Conservation (phyloP, 2,113 vertebrate genomes). For the Antigone vipio region DNA sequence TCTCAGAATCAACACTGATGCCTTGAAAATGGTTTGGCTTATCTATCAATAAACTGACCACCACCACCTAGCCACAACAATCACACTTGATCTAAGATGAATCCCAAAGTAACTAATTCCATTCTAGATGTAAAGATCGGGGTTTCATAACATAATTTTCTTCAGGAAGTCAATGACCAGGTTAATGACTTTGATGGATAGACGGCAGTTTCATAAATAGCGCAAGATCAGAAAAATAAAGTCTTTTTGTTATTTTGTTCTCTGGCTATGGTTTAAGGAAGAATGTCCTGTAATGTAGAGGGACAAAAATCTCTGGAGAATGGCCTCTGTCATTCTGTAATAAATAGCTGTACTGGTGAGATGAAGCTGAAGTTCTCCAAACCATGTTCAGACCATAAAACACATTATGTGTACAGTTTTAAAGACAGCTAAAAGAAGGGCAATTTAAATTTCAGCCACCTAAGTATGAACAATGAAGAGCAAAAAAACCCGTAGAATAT, state of each 20-base stretch:
- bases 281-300: neutral
- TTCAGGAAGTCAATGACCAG: neutral
- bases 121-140: neutral
- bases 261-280: neutral
- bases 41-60: neutral
- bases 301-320: neutral
- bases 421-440: neutral
- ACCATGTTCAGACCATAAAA: neutral
- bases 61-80: neutral
- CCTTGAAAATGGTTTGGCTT: neutral
- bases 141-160: neutral
- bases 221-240: neutral
- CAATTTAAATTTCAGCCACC: neutral
- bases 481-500: fast-evolving
- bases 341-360: neutral
- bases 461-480: neutral
- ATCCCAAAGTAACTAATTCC: neutral
- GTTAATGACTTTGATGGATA: neutral
- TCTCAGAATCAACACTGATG: neutral
- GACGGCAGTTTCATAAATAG: neutral
- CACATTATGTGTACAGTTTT: neutral
- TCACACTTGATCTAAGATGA: neutral
- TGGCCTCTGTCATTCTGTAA: neutral
- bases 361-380: neutral
- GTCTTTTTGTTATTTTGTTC: neutral